phyloP scores from a whole-genome alignment of 2,888 invertebrate species.

The Cordylochernes scorpioides region DNA sequence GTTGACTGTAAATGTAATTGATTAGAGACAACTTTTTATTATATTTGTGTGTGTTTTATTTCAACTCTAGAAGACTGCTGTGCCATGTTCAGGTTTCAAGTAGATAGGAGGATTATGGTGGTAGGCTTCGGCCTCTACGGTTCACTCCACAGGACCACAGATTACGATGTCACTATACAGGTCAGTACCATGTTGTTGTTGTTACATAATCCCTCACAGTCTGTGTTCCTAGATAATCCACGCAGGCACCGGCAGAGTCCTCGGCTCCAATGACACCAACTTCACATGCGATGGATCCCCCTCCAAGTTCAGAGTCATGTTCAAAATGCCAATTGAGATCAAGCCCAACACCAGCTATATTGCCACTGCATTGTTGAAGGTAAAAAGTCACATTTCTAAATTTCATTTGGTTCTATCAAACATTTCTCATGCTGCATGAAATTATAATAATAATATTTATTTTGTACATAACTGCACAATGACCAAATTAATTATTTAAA shows the following conservation, averaged over 20 bases:
- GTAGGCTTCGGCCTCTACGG: slow-evolving; percentile 62
- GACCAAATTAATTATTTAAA: background rate
- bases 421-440: background rate
- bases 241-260: slow-evolving; percentile 41
- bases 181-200: slow-evolving; percentile 10
- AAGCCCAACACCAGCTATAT: slow-evolving; percentile 48
- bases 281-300: slow-evolving; percentile 51
- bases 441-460: background rate
- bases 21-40: too few relatives aligned
- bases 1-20: too few relatives aligned
- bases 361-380: slow-evolving; percentile 48
- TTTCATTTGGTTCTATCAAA: too few relatives aligned
- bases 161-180: slow-evolving; percentile 46
- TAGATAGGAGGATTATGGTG: slow-evolving; percentile 49
- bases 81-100: slow-evolving; percentile 44
- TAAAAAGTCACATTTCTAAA: slow-evolving; percentile 22
- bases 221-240: slow-evolving; percentile 32
- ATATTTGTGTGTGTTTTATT: too few relatives aligned
- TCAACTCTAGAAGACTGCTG: too few relatives aligned
- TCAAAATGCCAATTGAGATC: slow-evolving; percentile 57
- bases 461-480: slow-evolving; percentile 1
- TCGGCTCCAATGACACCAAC: slow-evolving; percentile 42
- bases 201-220: too few relatives aligned
- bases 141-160: slow-evolving; percentile 43
- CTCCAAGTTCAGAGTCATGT: slow-evolving; percentile 48